Base-by-base conservation (phyloP, 2,888 invertebrate species). In the Oxyteleia sp. region DNA sequence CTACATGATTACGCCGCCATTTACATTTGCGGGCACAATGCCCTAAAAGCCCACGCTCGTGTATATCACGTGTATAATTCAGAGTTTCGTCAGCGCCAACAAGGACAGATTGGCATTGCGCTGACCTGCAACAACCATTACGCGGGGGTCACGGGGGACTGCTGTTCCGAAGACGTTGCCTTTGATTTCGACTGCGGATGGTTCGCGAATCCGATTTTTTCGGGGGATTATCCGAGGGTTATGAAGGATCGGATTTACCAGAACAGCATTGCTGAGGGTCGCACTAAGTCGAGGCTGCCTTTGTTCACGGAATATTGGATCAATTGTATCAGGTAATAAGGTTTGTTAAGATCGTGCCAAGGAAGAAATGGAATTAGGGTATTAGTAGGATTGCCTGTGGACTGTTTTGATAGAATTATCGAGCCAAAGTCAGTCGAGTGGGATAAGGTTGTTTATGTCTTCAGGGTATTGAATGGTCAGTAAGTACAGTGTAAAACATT, bases 11-110 rank as follows among this genome's bases (percentile, higher is more conserved):
- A 82, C 57, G 32, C 63, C n/a, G 84, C 84, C 61, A 64, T 84
- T 76, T 79, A 71, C 57, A 71, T 83, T 13, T 96, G 96, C 85
- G 95, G 95, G 0, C 96, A 97, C 89, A 96, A 96, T 90, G 93
- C 96, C 63, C 92, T 97, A 23, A 95, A 96, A 89, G 96, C 97
- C 0, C 97, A 97, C 88, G 96, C 96, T 0, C 95, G 94, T 88
- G 95, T 94, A n/a, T 96, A 96, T 85, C 95, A 95, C 87, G 94
- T 96, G 88, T 96, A 95, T 87, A 94, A 95, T 35, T 91, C 94
- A 7, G 93, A 95, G 71, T 97, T 95, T 89, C 94, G 95, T 66
- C 90, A 93, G 15, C 87, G 91, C 10, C 94, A 95, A 85, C 94
- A 94, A 87, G 96, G 96, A 94, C 91, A 92, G 71, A 86, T 91